phyloP scores from a whole-genome alignment of 2,797 vertebrate species.

The Anolis apletophallus region DNA sequence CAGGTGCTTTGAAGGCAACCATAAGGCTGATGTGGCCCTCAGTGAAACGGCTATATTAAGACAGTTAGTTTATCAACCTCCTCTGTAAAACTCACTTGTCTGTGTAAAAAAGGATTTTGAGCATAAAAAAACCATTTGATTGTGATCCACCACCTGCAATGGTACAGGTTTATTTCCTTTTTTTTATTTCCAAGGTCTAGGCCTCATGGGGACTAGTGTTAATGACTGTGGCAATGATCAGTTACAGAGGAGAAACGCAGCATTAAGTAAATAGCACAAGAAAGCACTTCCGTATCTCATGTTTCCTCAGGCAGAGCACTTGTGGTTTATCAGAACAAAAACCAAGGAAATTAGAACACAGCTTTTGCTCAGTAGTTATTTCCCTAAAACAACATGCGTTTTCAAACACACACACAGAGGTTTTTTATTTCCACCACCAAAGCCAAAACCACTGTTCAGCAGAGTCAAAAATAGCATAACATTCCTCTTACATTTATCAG shows the following conservation, averaged over 20 bases:
- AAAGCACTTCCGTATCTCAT: neutral
- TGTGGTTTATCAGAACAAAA: neutral
- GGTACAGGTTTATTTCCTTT: neutral
- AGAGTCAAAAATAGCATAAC: neutral
- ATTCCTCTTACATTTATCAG: neutral
- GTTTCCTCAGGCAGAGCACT: neutral
- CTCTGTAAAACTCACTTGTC: neutral
- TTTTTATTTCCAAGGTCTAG: neutral
- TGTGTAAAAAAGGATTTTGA: neutral
- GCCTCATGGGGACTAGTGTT: neutral
- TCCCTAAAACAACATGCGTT: neutral
- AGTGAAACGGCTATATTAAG: neutral
- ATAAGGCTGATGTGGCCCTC: too few relatives aligned
- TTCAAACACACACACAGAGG: neutral
- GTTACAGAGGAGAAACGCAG: neutral
- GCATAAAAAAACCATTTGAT: neutral
- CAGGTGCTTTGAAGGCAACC: too few relatives aligned
- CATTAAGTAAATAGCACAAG: neutral
- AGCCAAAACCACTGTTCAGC: neutral
- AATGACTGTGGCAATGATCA: neutral
- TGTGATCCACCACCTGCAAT: neutral
- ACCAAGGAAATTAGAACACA: conserved; percentile 7
- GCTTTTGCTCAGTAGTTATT: fast-evolving
- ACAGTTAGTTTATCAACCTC: neutral
- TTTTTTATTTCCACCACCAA: neutral